Percentiles rank a stretch among this genome's conserved stretches.
Evolutionary conservation across 2,888 invertebrate species (phyloP).

Genomic region (Netelia fuscicornis): DNA sequence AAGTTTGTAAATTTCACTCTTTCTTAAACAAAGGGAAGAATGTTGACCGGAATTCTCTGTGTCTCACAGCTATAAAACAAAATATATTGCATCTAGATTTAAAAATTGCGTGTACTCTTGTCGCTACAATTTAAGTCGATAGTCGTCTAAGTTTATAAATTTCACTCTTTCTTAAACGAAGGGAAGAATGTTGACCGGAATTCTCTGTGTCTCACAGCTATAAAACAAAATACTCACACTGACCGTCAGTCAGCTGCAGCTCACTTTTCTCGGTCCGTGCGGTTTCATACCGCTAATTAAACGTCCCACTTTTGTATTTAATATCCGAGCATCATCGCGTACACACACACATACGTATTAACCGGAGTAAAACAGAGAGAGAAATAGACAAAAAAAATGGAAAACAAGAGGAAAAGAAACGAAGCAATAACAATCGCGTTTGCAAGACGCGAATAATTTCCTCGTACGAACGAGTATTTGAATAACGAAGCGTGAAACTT

Average conservation of each 20-base stretch:
- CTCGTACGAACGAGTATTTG: background rate
- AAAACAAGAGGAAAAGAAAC: background rate
- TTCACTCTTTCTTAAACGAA: background rate
- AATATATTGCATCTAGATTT: slow-evolving; percentile 25
- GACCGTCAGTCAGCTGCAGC: slow-evolving; percentile 71
- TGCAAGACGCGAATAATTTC: background rate
- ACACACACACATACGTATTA: slow-evolving; percentile 15
- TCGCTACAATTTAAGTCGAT: background rate
- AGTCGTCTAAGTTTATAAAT: background rate
- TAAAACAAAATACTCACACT: slow-evolving; percentile 67
- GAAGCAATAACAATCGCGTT: background rate
- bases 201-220: background rate
- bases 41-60: background rate
- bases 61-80: background rate
- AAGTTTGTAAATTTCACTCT: background rate
- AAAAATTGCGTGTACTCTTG: too few species aligned
- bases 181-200: background rate
- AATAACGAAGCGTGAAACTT: slow-evolving; percentile 1
- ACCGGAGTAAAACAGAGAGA: slow-evolving; percentile 3
- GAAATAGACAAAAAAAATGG: background rate
- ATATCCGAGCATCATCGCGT: slow-evolving; percentile 49
- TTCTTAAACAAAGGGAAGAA: background rate
- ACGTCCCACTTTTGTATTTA: slow-evolving; percentile 49
- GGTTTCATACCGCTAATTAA: slow-evolving; percentile 63
- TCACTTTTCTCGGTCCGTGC: slow-evolving; percentile 64